Evolutionary conservation across 1,140 invertebrate species (phyloP), one percentile per base, ranked within the genome.

Genomic region (Gonioctena quinquepunctata): DNA sequence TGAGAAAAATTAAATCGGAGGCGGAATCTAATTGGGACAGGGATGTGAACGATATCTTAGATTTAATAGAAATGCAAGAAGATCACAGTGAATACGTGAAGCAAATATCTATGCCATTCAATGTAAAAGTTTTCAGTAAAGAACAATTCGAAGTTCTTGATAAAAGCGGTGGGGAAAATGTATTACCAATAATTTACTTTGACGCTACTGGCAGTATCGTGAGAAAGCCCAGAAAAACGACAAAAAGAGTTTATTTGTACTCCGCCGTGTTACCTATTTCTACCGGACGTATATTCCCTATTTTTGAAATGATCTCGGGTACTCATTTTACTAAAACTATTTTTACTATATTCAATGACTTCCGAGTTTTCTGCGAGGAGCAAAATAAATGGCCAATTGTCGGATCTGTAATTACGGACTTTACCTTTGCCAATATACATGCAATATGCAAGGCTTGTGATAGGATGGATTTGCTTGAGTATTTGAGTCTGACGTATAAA

Each of bases 1-100:
- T 68, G 7, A 22, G 66, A 61, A 68, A 68, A 68, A 61, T 68
- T 7, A 68, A 27, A 61, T 68, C 66, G 11, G 66, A 68, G 48
- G 66, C 66, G 2, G 21, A 57, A n/a, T 18, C 56, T 2, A 13
- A 56, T 8, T 28, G 21, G 33, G 66, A 68, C 48, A 22, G 66
- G 11, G 54, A 68, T 48, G 25, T 60, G 18, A 54, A 68, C 25
- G 66, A 68, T 18, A 7, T 68, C 1, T 23, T 59, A n/a, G 66
- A 68, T 61, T 16, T 68, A 18, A 21, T 68, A 13, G 21, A 23
- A 48, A 68, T 68, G 66, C 66, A 68, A 27, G 26, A 68, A 57
- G 54, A 68, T 49, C 18, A 23, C n/a, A n/a, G n/a, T 11, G 56
- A 68, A 42, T 68, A 61, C 21, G 42, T 68, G 8, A 19, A 68